Evolutionary conservation across 2,888 invertebrate genomes (phyloP).

Genomic region (Resseliella maxima): DNA sequence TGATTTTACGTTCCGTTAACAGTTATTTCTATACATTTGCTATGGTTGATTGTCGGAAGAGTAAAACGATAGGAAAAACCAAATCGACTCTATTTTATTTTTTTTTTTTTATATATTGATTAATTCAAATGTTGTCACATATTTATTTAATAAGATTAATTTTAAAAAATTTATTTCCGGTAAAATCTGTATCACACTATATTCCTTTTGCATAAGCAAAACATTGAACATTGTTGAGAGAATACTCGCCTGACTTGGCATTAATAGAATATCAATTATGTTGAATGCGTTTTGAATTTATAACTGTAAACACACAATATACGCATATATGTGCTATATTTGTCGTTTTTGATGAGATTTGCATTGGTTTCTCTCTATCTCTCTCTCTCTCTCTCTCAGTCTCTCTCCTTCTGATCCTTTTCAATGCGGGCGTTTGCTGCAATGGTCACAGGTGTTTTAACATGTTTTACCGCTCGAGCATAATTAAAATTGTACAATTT

Average conservation of each 20-base stretch:
- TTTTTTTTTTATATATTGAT: too few species aligned
- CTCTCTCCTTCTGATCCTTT: neutral
- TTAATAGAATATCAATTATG: slow-evolving; percentile 33
- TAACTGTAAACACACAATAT: neutral
- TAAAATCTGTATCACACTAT: too few species aligned
- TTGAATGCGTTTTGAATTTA: neutral
- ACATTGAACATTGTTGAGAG: neutral
- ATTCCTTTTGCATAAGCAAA: neutral
- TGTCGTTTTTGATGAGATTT: neutral
- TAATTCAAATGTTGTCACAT: too few species aligned
- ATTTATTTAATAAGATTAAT: too few species aligned
- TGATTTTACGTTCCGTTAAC: neutral
- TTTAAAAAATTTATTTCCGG: too few species aligned
- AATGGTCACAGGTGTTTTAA: neutral
- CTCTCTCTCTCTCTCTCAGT: neutral
- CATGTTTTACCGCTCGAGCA: neutral
- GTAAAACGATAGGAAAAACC: too few species aligned
- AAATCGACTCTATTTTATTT: too few species aligned
- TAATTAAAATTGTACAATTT: slow-evolving; percentile 5
- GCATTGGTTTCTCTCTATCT: neutral
- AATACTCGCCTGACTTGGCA: neutral
- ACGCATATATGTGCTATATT: neutral
- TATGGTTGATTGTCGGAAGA: too few species aligned
- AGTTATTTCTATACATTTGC: too few species aligned
- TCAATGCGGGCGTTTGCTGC: too few species aligned